Evolutionary conservation across 92 coral and sea anemone genomes (phyloP).

Genomic region (Anthopleura xanthogrammica): DNA sequence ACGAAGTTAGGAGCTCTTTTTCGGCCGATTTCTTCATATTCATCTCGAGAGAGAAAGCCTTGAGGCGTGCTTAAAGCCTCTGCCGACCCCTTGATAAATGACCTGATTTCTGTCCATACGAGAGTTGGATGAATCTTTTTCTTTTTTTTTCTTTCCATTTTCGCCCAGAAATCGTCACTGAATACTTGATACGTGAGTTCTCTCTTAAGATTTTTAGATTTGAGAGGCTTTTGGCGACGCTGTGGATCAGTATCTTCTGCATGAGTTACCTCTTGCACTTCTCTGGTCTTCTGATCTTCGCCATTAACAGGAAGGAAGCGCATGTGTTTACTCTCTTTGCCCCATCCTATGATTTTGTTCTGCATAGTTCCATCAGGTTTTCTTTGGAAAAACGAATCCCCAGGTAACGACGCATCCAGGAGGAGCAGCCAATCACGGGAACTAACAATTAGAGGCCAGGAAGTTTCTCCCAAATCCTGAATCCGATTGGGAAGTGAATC

Average conservation of each 20-base stretch:
- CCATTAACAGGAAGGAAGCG: conserved; percentile 63
- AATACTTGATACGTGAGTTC: conserved; percentile 92
- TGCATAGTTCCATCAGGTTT: conserved; percentile 71
- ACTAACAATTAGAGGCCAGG: conserved; percentile 89
- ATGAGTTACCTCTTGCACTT: conserved; percentile 38
- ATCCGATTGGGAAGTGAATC: conserved; percentile 60
- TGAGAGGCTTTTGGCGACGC: conserved; percentile 3
- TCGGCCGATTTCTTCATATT: conserved; percentile 75
- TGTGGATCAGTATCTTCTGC: conserved; percentile 24
- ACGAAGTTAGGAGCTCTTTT: conserved; percentile 89
- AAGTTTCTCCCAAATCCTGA: conserved; percentile 65
- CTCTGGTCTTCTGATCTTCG: conserved; percentile 65
- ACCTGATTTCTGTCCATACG: conserved; percentile 95
- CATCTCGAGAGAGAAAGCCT: conserved; percentile 73
- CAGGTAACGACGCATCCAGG: conserved; percentile 93
- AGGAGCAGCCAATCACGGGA: conserved; percentile 85
- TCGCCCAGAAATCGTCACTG: conserved; percentile 81
- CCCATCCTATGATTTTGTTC: conserved; percentile 89
- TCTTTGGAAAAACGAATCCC: conserved; percentile 71
- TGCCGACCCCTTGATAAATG: conserved; percentile 94
- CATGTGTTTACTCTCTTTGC: conserved; percentile 75
- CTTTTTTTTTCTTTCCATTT: conserved; percentile 65
- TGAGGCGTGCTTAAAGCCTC: conserved; percentile 67
- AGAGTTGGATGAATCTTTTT: conserved; percentile 85
- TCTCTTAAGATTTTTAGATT: conserved; percentile 33